Evolutionary conservation across 2,888 invertebrate genomes (phyloP).

Genomic region (Tromatobia lineatoria): DNA sequence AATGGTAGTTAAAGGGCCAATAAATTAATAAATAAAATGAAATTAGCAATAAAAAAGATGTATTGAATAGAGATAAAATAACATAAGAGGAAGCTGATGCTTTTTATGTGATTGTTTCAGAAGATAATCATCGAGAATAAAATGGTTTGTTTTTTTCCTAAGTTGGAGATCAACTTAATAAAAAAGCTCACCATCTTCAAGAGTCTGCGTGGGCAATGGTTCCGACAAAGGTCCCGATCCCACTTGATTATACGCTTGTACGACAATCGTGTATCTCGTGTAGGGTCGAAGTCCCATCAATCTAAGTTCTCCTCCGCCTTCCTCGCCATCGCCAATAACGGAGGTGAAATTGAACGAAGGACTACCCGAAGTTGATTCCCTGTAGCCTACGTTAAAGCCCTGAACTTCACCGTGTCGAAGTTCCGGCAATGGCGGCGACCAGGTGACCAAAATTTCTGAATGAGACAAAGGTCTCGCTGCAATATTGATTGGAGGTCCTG

Average conservation of each 20-base stretch:
- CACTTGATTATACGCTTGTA: slow-evolving; percentile 91
- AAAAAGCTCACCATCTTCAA: slow-evolving; percentile 89
- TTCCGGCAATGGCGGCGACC: slow-evolving; percentile 90
- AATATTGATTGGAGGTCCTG: slow-evolving; percentile 90
- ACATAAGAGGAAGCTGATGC: too few relatives aligned
- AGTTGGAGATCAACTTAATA: neutral
- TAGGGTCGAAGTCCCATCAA: slow-evolving; percentile 89
- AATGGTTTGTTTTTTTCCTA: neutral
- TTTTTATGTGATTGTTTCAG: too few relatives aligned
- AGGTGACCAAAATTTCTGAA: slow-evolving; percentile 90
- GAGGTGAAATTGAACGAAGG: slow-evolving; percentile 90
- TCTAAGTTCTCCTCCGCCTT: slow-evolving; percentile 89
- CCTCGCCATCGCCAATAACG: slow-evolving; percentile 90
- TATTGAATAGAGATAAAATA: too few relatives aligned
- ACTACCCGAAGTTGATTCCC: slow-evolving; percentile 86
- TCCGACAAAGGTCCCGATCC: slow-evolving; percentile 91
- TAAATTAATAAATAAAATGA: too few relatives aligned
- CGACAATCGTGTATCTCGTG: slow-evolving; percentile 90
- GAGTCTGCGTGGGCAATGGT: slow-evolving; percentile 89
- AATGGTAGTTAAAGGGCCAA: too few relatives aligned
- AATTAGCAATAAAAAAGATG: too few relatives aligned
- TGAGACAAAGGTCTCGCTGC: slow-evolving; percentile 90
- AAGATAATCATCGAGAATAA: neutral
- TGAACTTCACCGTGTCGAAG: slow-evolving; percentile 91
- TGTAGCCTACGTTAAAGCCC: slow-evolving; percentile 91